Evolutionary conservation across 1,140 invertebrate genomes (phyloP), one percentile per base, ranked within the genome.

Genomic region (Littorina saxatilis): DNA sequence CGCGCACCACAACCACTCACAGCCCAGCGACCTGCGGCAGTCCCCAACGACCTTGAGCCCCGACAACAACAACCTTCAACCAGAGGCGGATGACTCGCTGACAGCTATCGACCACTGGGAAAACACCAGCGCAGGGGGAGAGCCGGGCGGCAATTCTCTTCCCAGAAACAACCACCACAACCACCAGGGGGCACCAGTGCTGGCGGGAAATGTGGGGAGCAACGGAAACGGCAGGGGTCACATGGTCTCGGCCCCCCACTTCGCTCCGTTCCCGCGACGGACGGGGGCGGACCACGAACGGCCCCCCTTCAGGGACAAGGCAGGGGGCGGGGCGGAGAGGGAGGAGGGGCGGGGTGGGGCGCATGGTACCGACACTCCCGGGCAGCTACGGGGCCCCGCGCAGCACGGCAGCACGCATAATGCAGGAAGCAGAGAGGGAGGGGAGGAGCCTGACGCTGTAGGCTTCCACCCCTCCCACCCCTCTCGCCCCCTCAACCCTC

Each of bases 21-120:
- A 20, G 27, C n/a, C 23, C 66, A 61, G 9, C 5, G 58, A 23
- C 40, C 20, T 70, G 55, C 58, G 35, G 35, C 43, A n/a, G n/a
- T 52, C 50, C 70, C 29, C n/a, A n/a, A n/a, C n/a, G n/a, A n/a
- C n/a, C n/a, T n/a, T n/a, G n/a, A n/a, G n/a, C n/a, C n/a, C 83
- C 78, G 43, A 52, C 29, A 77, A 43, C 43, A 55, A n/a, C 32
- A 23, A 63, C 32, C 35, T 66, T 1, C 58, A 75, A 23, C 39
- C 82, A 17, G 68, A 80, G 32, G 40, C 61, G 13, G 83, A n/a
- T n/a, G n/a, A 81, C 55, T 72, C 82, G 55, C 73, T 83, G 23
- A 83, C 85, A 1, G 84, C 78, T 40, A 85, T 87, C 4, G 83
- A 87, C 79, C 74, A 52, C 52, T 85, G 81, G 75, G 40, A 32